phyloP scores from a whole-genome alignment of 2,113 vertebrate genomes.

The Sinosuthora webbiana region DNA sequence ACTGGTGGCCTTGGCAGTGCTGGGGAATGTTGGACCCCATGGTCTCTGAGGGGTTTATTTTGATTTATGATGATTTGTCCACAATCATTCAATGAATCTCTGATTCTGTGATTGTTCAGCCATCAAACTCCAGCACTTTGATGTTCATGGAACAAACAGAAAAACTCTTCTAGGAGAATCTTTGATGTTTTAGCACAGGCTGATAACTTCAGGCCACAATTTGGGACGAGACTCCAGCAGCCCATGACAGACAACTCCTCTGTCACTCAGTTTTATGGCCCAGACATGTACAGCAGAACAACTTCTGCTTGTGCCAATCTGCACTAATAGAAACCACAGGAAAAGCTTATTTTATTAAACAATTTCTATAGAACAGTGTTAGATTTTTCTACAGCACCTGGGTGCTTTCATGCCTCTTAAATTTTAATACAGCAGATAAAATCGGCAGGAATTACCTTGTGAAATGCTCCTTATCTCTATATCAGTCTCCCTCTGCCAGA shows the following conservation, averaged over 20 bases:
- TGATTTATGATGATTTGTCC: neutral
- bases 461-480: neutral
- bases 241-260: neutral
- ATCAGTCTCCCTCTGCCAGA: neutral
- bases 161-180: neutral
- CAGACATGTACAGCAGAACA: neutral
- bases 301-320: neutral
- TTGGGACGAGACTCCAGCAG: neutral
- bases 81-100: neutral
- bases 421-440: constrained; percentile 7
- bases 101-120: neutral
- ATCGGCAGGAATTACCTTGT: neutral
- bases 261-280: neutral
- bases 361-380: neutral
- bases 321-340: neutral
- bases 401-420: neutral
- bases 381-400: neutral
- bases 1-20: neutral
- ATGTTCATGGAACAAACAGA: neutral
- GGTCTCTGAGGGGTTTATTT: neutral
- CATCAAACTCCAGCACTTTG: neutral
- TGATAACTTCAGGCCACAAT: neutral
- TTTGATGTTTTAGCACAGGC: neutral
- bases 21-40: neutral
- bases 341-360: neutral